phyloP scores from a whole-genome alignment of 2,113 vertebrate species.

The Dunckerocampus dactyliophorus region DNA sequence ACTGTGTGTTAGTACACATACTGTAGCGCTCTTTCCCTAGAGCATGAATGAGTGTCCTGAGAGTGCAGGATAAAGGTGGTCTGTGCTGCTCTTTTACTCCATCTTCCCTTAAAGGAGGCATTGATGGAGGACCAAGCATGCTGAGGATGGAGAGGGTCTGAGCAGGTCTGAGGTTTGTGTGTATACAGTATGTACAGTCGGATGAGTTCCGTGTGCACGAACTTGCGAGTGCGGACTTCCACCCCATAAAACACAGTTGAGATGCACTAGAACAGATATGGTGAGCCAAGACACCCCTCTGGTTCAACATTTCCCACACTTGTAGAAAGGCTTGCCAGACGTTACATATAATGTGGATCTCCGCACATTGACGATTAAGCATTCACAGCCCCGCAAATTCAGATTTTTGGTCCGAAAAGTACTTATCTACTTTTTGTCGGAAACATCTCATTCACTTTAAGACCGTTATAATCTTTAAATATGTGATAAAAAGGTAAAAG shows the following conservation, averaged over 20 bases:
- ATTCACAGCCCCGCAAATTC: too few relatives aligned
- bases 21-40: slow-evolving; percentile 36
- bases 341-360: too few relatives aligned
- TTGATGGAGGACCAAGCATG: slow-evolving; percentile 58
- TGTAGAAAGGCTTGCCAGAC: too few relatives aligned
- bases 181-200: not conserved
- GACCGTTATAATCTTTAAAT: too few relatives aligned
- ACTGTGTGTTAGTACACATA: slow-evolving; percentile 45
- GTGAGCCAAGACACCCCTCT: not conserved
- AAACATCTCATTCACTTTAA: too few relatives aligned
- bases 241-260: not conserved
- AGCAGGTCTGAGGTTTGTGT: slow-evolving; percentile 12
- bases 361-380: too few relatives aligned
- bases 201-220: not conserved
- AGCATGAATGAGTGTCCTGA: slow-evolving; percentile 73
- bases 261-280: not conserved
- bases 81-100: slow-evolving; percentile 65
- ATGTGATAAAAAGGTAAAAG: too few relatives aligned
- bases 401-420: too few relatives aligned
- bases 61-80: slow-evolving; percentile 70
- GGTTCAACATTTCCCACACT: not conserved
- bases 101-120: slow-evolving; percentile 69
- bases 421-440: too few relatives aligned
- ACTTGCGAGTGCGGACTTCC: not conserved
- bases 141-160: slow-evolving; percentile 19